Conservation (phyloP, 2,888 invertebrate species). For the Agrilus mali region DNA sequence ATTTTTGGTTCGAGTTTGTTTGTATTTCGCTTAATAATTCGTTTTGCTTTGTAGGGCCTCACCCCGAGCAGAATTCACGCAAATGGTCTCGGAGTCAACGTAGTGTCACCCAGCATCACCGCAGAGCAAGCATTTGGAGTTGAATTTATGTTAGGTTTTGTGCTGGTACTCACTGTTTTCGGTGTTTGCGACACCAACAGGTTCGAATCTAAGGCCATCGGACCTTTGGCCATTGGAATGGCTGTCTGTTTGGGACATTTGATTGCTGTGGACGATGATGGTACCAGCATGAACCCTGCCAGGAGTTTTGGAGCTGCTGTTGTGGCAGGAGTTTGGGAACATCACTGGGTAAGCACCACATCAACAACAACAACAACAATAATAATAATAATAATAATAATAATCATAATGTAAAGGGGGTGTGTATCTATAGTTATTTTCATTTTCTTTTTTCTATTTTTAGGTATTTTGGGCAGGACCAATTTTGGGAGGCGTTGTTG, state of each 20-base stretch:
- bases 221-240: conserved; percentile 79
- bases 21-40: too few relatives aligned
- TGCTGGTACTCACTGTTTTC: conserved; percentile 82
- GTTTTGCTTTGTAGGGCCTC: conserved; percentile 48
- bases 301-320: conserved; percentile 58
- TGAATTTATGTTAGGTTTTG: conserved; percentile 80
- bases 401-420: too few relatives aligned
- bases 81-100: conserved; percentile 33
- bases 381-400: too few relatives aligned
- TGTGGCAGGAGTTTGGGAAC: conserved; percentile 44
- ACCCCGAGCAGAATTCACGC: conserved; percentile 48
- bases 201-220: conserved; percentile 66
- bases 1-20: too few relatives aligned
- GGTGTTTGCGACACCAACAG: conserved; percentile 74
- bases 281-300: conserved; percentile 61
- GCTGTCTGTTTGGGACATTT: conserved; percentile 77
- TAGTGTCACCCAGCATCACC: conserved; percentile 36
- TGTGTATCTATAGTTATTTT: too few relatives aligned
- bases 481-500: conserved; percentile 65
- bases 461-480: conserved; percentile 87
- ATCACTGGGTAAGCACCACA: conserved; percentile 51
- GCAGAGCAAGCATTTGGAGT: conserved; percentile 75
- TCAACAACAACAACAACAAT: background rate
- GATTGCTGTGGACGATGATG: conserved; percentile 70
- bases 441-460: too few relatives aligned